Percentiles rank a stretch among this genome's conserved stretches.
Evolutionary conservation across 2,888 invertebrate genomes (phyloP).

Genomic region (Chelonus formosanus): DNA sequence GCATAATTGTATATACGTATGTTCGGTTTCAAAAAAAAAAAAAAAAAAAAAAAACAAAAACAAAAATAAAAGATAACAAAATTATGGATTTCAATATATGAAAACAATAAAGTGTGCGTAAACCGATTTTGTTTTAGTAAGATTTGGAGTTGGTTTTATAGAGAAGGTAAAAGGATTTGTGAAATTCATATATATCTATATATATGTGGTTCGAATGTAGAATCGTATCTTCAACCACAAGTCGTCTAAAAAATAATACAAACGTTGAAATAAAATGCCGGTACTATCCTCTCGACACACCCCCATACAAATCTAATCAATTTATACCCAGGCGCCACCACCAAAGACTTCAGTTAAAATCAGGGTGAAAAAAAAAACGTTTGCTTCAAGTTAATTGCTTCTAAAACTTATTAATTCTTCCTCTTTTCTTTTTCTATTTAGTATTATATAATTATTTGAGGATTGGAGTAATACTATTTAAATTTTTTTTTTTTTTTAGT

Average conservation of each 20-base stretch:
- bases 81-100: too few relatives aligned
- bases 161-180: too few relatives aligned
- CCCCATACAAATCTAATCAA: constrained; percentile 65
- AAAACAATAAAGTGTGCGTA: too few relatives aligned
- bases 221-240: neutral
- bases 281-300: constrained; percentile 55
- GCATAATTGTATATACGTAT: too few relatives aligned
- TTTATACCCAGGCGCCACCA: constrained; percentile 52
- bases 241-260: neutral
- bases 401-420: constrained; percentile 6
- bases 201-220: neutral
- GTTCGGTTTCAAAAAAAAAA: too few relatives aligned
- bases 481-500: neutral
- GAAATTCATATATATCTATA: neutral
- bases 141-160: too few relatives aligned
- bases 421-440: constrained; percentile 3
- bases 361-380: constrained; percentile 18
- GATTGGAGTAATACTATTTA: neutral
- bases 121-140: too few relatives aligned
- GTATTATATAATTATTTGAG: neutral
- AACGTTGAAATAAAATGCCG: constrained; percentile 44
- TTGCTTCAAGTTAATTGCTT: constrained; percentile 12
- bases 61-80: too few relatives aligned
- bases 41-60: too few relatives aligned
- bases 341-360: constrained; percentile 23